A percentile compares a stretch with the other conserved stretches of the same genome.
Evolutionary conservation across 1,140 invertebrate genomes (phyloP).

Genomic region (Sminthurides bifidus): DNA sequence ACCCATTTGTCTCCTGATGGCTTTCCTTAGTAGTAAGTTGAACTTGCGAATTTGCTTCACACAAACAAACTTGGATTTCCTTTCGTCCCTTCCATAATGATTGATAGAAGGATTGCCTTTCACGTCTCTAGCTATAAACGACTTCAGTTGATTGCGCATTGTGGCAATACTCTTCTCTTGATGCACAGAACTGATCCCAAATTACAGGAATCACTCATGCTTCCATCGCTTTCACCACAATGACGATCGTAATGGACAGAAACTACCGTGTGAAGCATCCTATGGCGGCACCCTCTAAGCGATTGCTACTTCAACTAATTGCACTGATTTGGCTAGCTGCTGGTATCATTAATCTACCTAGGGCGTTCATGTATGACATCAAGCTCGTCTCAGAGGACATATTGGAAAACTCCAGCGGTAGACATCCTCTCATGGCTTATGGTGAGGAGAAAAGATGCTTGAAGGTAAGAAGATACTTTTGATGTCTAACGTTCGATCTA

Average conservation of each 20-base stretch:
- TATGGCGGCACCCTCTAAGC: neutral
- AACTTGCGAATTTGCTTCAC: neutral
- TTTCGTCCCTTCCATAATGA: neutral
- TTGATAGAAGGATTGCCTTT: neutral
- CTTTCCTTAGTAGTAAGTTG: neutral
- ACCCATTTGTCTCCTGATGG: neutral
- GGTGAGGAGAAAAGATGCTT: neutral
- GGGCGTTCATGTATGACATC: conserved; percentile 1
- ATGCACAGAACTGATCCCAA: neutral
- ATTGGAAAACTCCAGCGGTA: neutral
- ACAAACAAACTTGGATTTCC: neutral
- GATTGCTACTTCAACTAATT: neutral
- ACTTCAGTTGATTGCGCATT: no score
- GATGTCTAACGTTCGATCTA: neutral
- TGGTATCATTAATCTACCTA: neutral
- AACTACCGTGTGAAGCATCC: conserved; percentile 3
- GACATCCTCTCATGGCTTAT: no score
- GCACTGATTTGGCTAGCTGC: neutral
- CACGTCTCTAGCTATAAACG: no score
- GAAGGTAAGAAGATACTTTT: neutral
- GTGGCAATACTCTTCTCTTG: neutral
- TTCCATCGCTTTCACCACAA: conserved; percentile 1
- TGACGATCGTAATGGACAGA: neutral
- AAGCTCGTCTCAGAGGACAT: no score
- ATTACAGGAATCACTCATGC: neutral